Evolutionary conservation across 2,113 vertebrate genomes (phyloP).

Genomic region (Pseudorhombus dupliciocellatus): DNA sequence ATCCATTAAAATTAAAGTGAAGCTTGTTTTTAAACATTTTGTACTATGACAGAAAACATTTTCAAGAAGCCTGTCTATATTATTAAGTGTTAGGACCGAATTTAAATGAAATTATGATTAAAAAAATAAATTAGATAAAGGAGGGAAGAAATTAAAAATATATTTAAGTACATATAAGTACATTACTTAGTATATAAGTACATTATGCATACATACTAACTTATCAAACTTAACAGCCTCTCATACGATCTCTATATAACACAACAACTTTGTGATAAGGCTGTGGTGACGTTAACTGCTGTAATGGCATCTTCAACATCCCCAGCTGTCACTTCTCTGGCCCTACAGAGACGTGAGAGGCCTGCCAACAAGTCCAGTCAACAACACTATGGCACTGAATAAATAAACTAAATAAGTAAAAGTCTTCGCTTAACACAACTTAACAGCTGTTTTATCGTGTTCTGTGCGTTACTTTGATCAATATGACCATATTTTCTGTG

Average conservation of each 20-base stretch:
- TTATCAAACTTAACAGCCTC: conserved; percentile 1
- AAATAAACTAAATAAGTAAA: no score
- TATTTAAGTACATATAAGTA: no score
- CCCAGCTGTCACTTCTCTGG: not conserved
- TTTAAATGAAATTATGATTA: not conserved
- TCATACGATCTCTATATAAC: not conserved
- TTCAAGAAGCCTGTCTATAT: not conserved
- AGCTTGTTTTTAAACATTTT: conserved; percentile 1
- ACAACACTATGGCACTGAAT: no score
- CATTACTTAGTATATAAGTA: no score
- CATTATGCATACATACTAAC: not conserved
- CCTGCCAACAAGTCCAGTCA: no score
- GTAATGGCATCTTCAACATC: conserved; percentile 19
- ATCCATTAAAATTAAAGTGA: not conserved
- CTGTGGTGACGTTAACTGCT: not conserved
- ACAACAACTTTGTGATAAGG: not conserved
- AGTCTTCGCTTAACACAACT: no score
- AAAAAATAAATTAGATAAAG: no score
- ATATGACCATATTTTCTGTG: no score
- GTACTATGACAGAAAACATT: not conserved
- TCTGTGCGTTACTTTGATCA: no score
- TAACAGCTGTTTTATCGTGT: no score
- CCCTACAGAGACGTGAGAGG: not conserved
- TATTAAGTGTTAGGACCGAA: not conserved
- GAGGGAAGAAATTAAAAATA: no score